Evolutionary conservation across 1,140 invertebrate species (phyloP).

Genomic region (Elysia chlorotica): DNA sequence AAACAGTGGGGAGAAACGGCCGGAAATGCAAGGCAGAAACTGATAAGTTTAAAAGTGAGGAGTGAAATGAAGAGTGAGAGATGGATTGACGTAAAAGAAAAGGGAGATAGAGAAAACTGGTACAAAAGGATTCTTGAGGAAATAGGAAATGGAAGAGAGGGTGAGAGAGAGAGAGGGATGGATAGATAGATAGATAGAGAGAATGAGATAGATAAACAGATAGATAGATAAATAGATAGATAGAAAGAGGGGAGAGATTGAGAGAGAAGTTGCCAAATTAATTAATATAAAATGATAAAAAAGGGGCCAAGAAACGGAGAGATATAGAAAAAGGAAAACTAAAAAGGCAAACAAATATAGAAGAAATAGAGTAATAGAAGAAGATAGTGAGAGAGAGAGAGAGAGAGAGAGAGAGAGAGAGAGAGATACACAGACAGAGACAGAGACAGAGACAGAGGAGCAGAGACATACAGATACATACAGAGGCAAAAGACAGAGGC

Average conservation of each 20-base stretch:
- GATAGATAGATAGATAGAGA: background rate
- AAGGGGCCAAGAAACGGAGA: too few relatives aligned
- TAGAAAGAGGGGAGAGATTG: background rate
- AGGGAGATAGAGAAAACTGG: too few relatives aligned
- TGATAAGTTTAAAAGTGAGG: background rate
- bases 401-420: background rate
- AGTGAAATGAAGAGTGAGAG: background rate
- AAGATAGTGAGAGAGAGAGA: background rate
- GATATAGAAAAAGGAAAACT: too few relatives aligned
- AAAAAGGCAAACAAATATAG: background rate
- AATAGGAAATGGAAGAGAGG: background rate
- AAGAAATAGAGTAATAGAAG: background rate
- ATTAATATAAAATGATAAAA: too few relatives aligned
- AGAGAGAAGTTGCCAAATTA: too few relatives aligned
- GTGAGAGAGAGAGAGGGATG: background rate
- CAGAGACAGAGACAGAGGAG: background rate
- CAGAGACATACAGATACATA: too few relatives aligned
- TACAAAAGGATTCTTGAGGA: too few relatives aligned
- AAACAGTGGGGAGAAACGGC: background rate
- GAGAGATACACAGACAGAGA: conserved; percentile 2
- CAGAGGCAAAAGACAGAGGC: too few relatives aligned
- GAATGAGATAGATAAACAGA: background rate
- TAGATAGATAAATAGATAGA: background rate
- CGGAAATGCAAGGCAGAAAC: background rate
- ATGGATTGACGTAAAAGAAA: too few relatives aligned